These are phyloP conservation scores for Seira ritae DNA, from an alignment of 2,888 invertebrate species.

Conservation along the genomic window DNA sequence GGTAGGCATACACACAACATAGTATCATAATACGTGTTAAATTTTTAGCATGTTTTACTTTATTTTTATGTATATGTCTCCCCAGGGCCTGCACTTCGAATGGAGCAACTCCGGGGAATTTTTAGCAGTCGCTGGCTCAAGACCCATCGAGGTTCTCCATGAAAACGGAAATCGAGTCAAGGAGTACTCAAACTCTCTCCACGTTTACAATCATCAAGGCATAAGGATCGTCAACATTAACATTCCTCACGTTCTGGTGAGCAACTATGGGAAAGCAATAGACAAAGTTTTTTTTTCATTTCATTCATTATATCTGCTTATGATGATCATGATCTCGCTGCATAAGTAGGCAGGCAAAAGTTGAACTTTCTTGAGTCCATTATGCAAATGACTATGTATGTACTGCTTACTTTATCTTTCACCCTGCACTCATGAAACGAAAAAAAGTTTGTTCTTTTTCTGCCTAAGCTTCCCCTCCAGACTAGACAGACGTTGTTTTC, in stretches of 20 bases:
- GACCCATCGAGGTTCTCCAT: constrained; percentile 73
- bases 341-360: neutral
- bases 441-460: constrained; percentile 13
- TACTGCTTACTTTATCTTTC: constrained; percentile 34
- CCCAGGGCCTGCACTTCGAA: constrained; percentile 89
- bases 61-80: constrained; percentile 67
- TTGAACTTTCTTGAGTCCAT: constrained; percentile 26
- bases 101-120: constrained; percentile 97
- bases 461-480: neutral
- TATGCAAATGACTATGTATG: constrained; percentile 47
- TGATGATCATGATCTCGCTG: neutral
- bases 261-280: constrained; percentile 58
- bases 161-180: constrained; percentile 71
- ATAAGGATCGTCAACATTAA: constrained; percentile 86
- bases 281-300: neutral
- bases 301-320: neutral
- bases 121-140: constrained; percentile 89
- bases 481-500: too few relatives aligned
- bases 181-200: constrained; percentile 87
- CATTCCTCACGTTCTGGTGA: constrained; percentile 86
- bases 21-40: constrained; percentile 10
- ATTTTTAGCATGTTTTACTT: constrained; percentile 16
- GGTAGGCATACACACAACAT: neutral
- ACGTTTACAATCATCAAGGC: constrained; percentile 94
- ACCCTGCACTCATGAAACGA: neutral